These are phyloP conservation scores for Phania funesta DNA, from an alignment of 2,888 invertebrate genomes.

Conservation along the genomic window DNA sequence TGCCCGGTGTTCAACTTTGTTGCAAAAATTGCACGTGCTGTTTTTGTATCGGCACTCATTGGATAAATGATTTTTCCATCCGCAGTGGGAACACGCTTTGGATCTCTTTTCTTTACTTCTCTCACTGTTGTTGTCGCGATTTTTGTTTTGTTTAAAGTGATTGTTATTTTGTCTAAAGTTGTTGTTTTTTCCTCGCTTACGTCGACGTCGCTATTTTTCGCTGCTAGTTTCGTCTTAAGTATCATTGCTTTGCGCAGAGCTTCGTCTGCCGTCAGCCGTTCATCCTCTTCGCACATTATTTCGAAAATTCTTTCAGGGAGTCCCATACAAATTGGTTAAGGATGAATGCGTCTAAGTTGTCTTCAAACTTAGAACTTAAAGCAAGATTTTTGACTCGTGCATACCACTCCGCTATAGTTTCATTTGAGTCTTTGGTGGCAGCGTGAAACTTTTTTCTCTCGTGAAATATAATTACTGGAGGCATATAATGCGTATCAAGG, in stretches of 20 bases:
- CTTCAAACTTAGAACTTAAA: conserved; percentile 31
- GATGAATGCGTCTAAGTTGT: conserved; percentile 12
- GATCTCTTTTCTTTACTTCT: no score
- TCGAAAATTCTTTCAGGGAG: not conserved
- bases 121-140: no score
- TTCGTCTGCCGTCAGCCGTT: conserved; percentile 13
- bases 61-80: no score
- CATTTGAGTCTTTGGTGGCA: conserved; percentile 3
- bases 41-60: no score
- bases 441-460: conserved; percentile 12
- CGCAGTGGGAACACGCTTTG: no score
- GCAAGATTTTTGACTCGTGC: conserved; percentile 35
- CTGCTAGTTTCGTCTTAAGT: conserved; percentile 32
- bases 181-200: no score
- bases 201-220: conserved; percentile 2
- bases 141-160: no score
- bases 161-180: no score
- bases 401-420: conserved; percentile 23
- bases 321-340: conserved; percentile 28
- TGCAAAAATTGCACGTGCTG: no score
- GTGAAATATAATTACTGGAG: conserved; percentile 48
- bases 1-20: no score
- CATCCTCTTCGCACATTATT: conserved; percentile 43
- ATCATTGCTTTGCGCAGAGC: conserved; percentile 40
- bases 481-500: conserved; percentile 18